phyloP scores from a whole-genome alignment of 2,113 vertebrate species.

The Crotalus horridus region DNA sequence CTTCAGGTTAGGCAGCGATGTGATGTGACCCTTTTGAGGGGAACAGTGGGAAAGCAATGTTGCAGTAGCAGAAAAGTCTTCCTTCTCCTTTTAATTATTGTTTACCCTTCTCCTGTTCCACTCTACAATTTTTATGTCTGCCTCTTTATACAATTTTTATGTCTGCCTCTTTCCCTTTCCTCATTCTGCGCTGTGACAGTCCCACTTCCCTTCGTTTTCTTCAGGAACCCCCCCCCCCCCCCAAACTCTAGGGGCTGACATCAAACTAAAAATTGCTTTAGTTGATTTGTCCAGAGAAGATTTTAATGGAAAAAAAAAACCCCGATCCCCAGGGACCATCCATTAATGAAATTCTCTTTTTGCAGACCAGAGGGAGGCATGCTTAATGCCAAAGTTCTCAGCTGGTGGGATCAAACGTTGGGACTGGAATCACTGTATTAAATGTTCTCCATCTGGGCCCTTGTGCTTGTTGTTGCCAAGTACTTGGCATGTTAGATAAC shows the following conservation, averaged over 20 bases:
- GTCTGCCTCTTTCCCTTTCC: not conserved
- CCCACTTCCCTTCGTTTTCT: not conserved
- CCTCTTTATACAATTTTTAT: constrained; percentile 7
- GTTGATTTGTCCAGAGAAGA: not conserved
- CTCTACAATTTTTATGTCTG: not conserved
- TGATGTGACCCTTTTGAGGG: not conserved
- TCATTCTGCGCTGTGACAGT: constrained; percentile 6
- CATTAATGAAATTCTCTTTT: constrained; percentile 37
- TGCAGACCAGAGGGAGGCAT: constrained; percentile 25
- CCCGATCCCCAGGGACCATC: constrained; percentile 39
- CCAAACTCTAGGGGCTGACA: not conserved
- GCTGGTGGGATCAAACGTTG: constrained; percentile 43
- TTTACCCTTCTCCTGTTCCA: constrained; percentile 32
- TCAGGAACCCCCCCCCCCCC: not conserved
- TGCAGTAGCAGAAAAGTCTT: not conserved
- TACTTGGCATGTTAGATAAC: constrained; percentile 58
- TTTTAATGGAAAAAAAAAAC: constrained; percentile 23
- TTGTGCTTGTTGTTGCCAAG: constrained; percentile 48
- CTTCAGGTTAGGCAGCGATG: not conserved
- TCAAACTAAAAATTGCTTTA: not conserved
- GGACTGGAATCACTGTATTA: constrained; percentile 55
- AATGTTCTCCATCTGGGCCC: constrained; percentile 59
- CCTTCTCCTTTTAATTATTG: constrained; percentile 5
- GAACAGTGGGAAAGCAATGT: not conserved
- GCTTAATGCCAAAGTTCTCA: constrained; percentile 45